These are phyloP conservation scores for Chionoecetes opilio DNA, from an alignment of 1,140 invertebrate species.

Conservation along the genomic window DNA sequence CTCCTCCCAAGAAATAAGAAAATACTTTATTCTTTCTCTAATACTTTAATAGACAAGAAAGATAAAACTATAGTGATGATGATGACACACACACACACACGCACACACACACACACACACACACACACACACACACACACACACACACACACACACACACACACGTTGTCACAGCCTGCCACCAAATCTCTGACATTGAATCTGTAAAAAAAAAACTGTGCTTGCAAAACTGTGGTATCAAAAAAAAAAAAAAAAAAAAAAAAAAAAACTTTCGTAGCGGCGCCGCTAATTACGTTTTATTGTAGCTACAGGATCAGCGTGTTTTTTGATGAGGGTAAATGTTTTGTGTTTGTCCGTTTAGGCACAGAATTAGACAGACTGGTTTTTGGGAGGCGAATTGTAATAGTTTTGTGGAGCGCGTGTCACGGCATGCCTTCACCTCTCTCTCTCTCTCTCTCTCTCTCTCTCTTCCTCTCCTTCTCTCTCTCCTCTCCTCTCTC, in stretches of 20 bases:
- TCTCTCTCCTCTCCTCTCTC: neutral
- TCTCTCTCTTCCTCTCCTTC: neutral
- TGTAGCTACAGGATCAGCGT: neutral
- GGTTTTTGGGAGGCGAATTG: neutral
- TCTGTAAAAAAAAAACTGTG: neutral
- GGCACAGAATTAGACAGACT: neutral
- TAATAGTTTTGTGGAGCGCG: neutral
- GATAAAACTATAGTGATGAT: too few species aligned
- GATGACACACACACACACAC: too few species aligned
- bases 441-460: neutral
- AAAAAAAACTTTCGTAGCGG: neutral
- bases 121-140: neutral
- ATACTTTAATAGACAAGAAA: too few species aligned
- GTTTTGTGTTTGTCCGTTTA: neutral
- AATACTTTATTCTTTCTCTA: too few species aligned
- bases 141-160: neutral
- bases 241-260: neutral
- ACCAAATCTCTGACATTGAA: neutral
- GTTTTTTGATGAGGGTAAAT: slow-evolving; percentile 12
- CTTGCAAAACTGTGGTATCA: neutral
- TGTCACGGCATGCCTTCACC: neutral
- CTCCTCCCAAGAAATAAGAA: too few species aligned
- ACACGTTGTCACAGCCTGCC: neutral
- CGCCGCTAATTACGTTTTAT: neutral
- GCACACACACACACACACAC: too few species aligned